A percentile compares a stretch with the other conserved stretches of the same genome.
Conservation (phyloP, 1,140 invertebrate genomes). For the Drosophila nebulosa region DNA sequence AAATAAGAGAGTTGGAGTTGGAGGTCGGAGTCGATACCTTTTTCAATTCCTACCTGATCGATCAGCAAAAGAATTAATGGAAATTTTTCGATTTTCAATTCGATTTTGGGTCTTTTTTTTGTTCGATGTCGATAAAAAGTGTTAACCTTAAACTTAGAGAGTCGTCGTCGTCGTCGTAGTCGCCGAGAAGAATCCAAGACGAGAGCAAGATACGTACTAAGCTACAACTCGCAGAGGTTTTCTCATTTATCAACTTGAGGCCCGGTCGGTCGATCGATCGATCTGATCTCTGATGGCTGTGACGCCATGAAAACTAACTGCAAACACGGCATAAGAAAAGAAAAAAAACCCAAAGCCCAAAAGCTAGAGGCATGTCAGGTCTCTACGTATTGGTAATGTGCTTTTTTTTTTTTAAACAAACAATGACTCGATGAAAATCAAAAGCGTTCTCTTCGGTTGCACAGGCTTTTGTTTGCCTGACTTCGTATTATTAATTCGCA, state of each 20-base stretch:
- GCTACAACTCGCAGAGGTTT: slow-evolving; percentile 57
- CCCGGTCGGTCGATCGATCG: slow-evolving; percentile 14
- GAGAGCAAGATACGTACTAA: slow-evolving; percentile 68
- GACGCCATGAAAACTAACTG: slow-evolving; percentile 43
- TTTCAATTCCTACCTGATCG: slow-evolving; percentile 71
- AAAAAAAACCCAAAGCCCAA: slow-evolving; percentile 66
- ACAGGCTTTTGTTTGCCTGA: neutral
- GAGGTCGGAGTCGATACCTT: slow-evolving; percentile 49
- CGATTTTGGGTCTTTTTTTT: neutral
- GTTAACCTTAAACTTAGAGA: slow-evolving; percentile 55
- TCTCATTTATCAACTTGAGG: slow-evolving; percentile 69
- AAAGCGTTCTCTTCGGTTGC: slow-evolving; percentile 36
- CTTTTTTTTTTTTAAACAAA: slow-evolving; percentile 56
- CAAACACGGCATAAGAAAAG: slow-evolving; percentile 6
- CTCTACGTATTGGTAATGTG: slow-evolving; percentile 22
- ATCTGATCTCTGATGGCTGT: slow-evolving; percentile 21
- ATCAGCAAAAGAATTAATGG: slow-evolving; percentile 40
- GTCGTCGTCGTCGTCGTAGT: too few species aligned
- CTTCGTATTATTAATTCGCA: slow-evolving; percentile 30
- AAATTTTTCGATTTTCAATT: slow-evolving; percentile 31
- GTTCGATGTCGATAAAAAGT: too few species aligned
- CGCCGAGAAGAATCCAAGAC: slow-evolving; percentile 29
- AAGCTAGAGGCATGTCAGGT: neutral
- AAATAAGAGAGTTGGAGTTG: slow-evolving; percentile 30
- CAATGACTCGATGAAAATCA: slow-evolving; percentile 72